Base-by-base conservation (phyloP, 2,797 vertebrate genomes). In the Ispidina lecontei region DNA sequence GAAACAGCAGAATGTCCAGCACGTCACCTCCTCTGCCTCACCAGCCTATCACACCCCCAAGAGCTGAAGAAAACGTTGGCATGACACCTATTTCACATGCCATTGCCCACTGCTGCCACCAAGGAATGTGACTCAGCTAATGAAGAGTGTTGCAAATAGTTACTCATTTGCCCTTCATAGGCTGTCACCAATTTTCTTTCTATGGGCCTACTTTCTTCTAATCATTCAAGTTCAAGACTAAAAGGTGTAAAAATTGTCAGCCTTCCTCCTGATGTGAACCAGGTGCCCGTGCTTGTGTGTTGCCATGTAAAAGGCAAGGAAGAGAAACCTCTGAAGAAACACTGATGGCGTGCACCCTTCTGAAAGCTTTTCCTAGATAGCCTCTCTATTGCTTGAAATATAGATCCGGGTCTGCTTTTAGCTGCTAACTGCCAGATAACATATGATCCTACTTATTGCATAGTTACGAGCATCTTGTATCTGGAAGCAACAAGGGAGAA, bases 401-500 rank as follows among this genome's bases (percentile, higher is more conserved):
- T 0, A 28, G 79, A 67, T 5, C 19, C 4, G n/a, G 31, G 55
- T 9, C 59, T 26, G 63, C 64, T 82, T 67, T 33, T 31, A 41
- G 67, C 82, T 23, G 67, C 78, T 46, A 23, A 44, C 71, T 39
- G 72, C 80, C 44, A 43, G 51, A 75, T 56, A 84, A 89, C 67
- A 6, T 67, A 81, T 80, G 86, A 63, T 87, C 75, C 74, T 91
- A 65, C 93, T 93, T 80, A 92, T 13, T 73, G 76, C 92, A 47
- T 28, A 41, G 94, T 79, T 77, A 56, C 75, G 10, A 88, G 52
- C 87, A 63, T 77, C 93, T 84, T 26, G 90, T 85, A 71, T 94
- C 60, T 55, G 81, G 79, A 35, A 87, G 93, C 72, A 41, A 89
- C 80, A 44, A 67, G 82, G 88, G 90, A 95, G 94, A 92, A 79